Evolutionary conservation across 2,888 invertebrate species (phyloP), one percentile per base, ranked within the genome.

Genomic region (Amphipyra tragopoginis): DNA sequence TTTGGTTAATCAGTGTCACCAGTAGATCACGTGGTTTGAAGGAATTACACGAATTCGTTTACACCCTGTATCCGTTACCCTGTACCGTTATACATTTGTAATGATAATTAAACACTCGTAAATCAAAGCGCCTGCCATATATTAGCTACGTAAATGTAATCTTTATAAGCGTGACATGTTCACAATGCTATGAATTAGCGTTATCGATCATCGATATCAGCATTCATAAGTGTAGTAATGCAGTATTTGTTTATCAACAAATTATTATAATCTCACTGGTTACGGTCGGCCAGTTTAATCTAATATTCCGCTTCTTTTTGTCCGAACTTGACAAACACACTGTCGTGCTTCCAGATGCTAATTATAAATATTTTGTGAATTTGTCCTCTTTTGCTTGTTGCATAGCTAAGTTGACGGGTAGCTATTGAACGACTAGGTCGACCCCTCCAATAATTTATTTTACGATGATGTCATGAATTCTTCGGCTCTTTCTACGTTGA

Each of bases 211-310:
- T 11, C 14, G 14, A 15, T 52, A 51, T 42, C 21, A 39, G 38
- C 36, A 21, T 9, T 26, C 11, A 49, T 38, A 11, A 40, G 1
- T 50, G 29, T 14, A 40, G 50, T 50, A 50, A 29, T 40, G 50
- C 50, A 40, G 39, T 50, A 40, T 40, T 50, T 50, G 44, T 45
- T 51, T 45, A 58, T 58, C 52, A 42, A 48, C 53, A 42, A 58
- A 42, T 33, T 39, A 34, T 47, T 43, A 43, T 50, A 43, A 45
- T 43, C 33, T 15, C 45, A 9, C 0, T 26, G 21, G 26, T 15
- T 43, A 11, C 21, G n/a, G 21, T 26, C 42, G 13, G 9, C n/a
- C 39, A 11, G 33, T 33, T 33, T 4, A 8, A 33, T 1, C 38
- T 38, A 11, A 38, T n/a, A 40, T 14, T 13, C 1, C 10, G 21